Conservation (phyloP, 2,888 invertebrate species). For the Allolobophora icterica region DNA sequence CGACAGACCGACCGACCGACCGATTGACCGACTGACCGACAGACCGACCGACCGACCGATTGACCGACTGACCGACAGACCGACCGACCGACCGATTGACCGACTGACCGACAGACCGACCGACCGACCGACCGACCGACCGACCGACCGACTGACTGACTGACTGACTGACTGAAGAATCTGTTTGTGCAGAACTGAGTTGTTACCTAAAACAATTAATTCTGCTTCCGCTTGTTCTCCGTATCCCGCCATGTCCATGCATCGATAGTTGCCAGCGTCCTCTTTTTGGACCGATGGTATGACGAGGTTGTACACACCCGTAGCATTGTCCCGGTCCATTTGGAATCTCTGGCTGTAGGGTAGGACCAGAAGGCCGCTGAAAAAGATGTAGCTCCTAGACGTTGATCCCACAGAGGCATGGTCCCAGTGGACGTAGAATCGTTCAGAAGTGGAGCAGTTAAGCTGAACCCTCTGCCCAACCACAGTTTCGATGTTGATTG, state of each 20-base stretch:
- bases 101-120: background rate
- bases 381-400: background rate
- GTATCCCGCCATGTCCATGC: background rate
- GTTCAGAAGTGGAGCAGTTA: background rate
- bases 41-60: too few relatives aligned
- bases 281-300: background rate
- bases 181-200: background rate
- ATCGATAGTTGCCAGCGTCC: background rate
- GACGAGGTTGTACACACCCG: background rate
- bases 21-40: too few relatives aligned
- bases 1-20: too few relatives aligned
- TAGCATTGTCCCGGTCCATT: background rate
- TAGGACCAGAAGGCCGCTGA: conserved; percentile 17
- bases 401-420: background rate
- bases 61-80: too few relatives aligned
- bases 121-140: background rate
- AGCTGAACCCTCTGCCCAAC: background rate
- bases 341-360: conserved; percentile 1
- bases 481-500: background rate
- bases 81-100: too few relatives aligned
- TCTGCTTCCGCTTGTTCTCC: conserved; percentile 17
- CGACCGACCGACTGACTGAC: background rate
- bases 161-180: background rate
- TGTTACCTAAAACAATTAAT: background rate
- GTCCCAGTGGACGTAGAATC: background rate